Conservation (phyloP, 2,888 invertebrate genomes). For the Tiphia femorata region DNA sequence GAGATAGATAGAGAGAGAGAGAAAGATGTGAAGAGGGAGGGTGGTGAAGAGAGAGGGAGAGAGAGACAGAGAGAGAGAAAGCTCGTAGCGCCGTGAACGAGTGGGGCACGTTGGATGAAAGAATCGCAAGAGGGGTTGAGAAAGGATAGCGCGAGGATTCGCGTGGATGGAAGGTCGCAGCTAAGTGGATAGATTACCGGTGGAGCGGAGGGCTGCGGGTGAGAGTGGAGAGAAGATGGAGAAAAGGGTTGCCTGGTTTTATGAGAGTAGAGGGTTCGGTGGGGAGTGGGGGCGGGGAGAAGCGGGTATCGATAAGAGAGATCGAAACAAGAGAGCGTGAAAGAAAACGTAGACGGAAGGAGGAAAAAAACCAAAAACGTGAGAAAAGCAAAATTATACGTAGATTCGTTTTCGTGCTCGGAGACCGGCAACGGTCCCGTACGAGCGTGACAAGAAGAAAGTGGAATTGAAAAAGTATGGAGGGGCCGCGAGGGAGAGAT, state of each 20-base stretch:
- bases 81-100: too few species aligned
- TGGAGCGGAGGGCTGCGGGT: not conserved
- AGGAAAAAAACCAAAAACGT: conserved; percentile 5
- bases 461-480: too few species aligned
- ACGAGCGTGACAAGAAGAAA: too few species aligned
- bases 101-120: too few species aligned
- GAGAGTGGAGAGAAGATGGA: conserved; percentile 22
- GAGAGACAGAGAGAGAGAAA: conserved; percentile 1
- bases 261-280: conserved; percentile 17
- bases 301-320: conserved; percentile 14
- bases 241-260: too few species aligned
- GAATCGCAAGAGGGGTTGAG: too few species aligned
- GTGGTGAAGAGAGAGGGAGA: too few species aligned
- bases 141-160: not conserved
- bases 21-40: too few species aligned
- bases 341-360: conserved; percentile 5
- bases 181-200: conserved; percentile 6
- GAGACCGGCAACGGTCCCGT: too few species aligned
- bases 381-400: conserved; percentile 17
- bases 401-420: too few species aligned
- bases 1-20: too few species aligned
- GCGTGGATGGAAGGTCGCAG: not conserved
- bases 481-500: conserved; percentile 7
- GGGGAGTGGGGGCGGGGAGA: not conserved
- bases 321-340: not conserved